A percentile compares a stretch with the other conserved stretches of the same genome.
These are phyloP conservation scores for Trichogramma pretiosum DNA, from an alignment of 1,140 invertebrate genomes.

Conservation along the genomic window DNA sequence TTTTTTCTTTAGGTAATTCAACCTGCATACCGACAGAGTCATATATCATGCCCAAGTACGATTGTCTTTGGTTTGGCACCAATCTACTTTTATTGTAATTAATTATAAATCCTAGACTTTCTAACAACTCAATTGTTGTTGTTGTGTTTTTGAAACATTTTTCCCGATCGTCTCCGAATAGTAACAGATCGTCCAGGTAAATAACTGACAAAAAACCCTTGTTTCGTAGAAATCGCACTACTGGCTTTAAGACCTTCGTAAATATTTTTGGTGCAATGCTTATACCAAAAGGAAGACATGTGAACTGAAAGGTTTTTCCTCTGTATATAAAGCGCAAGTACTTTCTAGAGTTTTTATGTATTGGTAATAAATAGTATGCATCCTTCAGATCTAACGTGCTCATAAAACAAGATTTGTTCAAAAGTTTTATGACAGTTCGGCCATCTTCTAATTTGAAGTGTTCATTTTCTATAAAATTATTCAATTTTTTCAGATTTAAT, in stretches of 20 bases:
- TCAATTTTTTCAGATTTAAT: background rate
- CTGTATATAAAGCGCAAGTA: background rate
- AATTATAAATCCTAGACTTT: background rate
- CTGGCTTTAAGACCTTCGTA: background rate
- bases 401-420: background rate
- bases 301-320: background rate
- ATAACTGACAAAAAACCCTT: background rate
- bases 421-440: background rate
- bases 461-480: background rate
- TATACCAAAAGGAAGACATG: slow-evolving; percentile 2
- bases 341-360: background rate
- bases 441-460: background rate
- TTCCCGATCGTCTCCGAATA: background rate
- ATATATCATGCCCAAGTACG: slow-evolving; percentile 5
- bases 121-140: background rate
- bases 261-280: background rate
- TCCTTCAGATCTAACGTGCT: background rate
- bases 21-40: background rate
- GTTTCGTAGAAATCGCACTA: background rate
- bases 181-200: slow-evolving; percentile 2
- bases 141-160: background rate
- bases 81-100: background rate
- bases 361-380: background rate
- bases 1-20: background rate
- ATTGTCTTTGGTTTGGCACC: background rate